Percentiles rank a stretch among this genome's conserved stretches.
Conservation (phyloP, 1,140 invertebrate genomes). For the Polypedilum pembai region DNA sequence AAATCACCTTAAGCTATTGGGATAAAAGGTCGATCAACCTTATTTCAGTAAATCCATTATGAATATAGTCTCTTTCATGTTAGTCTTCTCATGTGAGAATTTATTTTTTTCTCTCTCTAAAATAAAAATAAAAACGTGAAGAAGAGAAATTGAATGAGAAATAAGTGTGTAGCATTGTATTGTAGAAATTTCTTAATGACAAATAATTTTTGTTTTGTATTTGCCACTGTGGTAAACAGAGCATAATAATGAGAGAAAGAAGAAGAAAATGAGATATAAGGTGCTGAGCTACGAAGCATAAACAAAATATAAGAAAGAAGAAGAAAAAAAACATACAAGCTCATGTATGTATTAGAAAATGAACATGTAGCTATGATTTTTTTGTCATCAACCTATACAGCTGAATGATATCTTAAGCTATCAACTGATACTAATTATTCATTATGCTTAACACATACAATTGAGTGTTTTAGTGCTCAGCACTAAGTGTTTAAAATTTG, state of each 20-base stretch:
- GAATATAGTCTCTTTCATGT: background rate
- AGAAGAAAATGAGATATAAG: background rate
- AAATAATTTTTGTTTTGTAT: background rate
- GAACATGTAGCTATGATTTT: too few species aligned
- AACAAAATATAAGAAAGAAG: background rate
- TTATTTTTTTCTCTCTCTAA: background rate
- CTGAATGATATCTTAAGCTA: too few species aligned
- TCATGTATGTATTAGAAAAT: too few species aligned
- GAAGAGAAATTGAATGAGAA: background rate
- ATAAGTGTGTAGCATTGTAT: background rate
- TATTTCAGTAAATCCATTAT: background rate
- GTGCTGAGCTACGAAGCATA: background rate
- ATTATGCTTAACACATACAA: too few species aligned
- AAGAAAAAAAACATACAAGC: background rate
- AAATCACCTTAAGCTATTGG: slow-evolving; percentile 5
- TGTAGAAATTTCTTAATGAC: slow-evolving; percentile 20
- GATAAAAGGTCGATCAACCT: slow-evolving; percentile 9
- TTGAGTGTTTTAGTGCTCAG: too few species aligned
- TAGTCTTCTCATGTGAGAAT: background rate
- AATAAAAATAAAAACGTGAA: background rate
- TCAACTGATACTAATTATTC: too few species aligned
- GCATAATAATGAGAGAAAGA: background rate
- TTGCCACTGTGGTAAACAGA: slow-evolving; percentile 20
- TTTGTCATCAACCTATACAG: too few species aligned
- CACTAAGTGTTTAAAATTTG: too few species aligned